Evolutionary conservation across 2,888 invertebrate genomes (phyloP), one percentile per base, ranked within the genome.

Genomic region (Drosophila fulvimacula): DNA sequence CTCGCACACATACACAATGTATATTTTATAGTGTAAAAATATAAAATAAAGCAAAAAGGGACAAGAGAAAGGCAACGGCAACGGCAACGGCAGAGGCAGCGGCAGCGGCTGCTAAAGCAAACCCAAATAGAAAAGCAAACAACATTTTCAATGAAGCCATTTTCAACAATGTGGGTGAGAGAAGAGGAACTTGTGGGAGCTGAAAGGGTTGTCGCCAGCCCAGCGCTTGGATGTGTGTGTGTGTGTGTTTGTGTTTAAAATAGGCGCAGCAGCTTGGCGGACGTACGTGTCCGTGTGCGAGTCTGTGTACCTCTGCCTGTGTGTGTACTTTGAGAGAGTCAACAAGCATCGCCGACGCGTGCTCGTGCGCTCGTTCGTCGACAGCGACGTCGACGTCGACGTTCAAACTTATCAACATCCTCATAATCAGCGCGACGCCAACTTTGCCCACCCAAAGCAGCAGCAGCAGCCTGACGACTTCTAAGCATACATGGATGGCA

Each of bases 101-200:
- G 6, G 72, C 67, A 79, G n/a, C n/a, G 19, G 46, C 44, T 27
- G 27, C 72, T 74, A 66, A 41, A 65, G 83, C 76, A 86, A 86
- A 88, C 70, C 88, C 88, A 84, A 84, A 84, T 84, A 86, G 83
- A 84, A 84, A 82, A 88, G 86, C 83, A 88, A 84, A 84, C 88
- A 84, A 88, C 83, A 89, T 86, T 86, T 86, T 86, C 89, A 86
- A 86, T 86, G 85, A 86, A 86, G 85, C 85, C 85, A 86, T 86
- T 86, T 85, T 83, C 73, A 62, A 82, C 84, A 79, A 69, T 63
- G 62, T n/a, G 17, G 57, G 51, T 42, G 15, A 10, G 24, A 15
- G 46, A 19, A 38, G 48, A 42, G 61, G 55, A 30, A 49, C 19
- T 38, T 62, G 60, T 64, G 56, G 55, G 60, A 55, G 49, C 51